These are phyloP conservation scores for Mungos mungo DNA, from an alignment of 2,113 vertebrate genomes.

Conservation along the genomic window DNA sequence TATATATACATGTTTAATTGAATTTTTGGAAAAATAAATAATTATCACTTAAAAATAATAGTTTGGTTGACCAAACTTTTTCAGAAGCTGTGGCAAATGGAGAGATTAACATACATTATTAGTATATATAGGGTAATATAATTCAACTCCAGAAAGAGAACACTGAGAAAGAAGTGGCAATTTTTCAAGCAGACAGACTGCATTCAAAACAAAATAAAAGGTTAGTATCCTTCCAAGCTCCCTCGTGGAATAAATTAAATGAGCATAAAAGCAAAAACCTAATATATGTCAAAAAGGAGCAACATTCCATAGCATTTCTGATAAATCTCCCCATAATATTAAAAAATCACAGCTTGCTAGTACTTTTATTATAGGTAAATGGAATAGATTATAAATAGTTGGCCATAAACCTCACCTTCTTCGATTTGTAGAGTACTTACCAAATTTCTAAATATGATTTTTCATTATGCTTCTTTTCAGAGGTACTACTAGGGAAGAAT, in stretches of 20 bases:
- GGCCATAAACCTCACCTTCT: not conserved
- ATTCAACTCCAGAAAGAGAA: not conserved
- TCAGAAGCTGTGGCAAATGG: not conserved
- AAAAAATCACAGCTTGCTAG: not conserved
- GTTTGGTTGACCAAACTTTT: not conserved
- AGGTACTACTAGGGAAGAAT: conserved; percentile 67
- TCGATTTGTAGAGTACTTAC: conserved; percentile 50
- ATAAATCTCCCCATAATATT: not conserved
- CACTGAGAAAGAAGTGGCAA: not conserved
- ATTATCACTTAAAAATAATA: not conserved
- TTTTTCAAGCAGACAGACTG: not conserved
- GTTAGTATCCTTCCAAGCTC: not conserved
- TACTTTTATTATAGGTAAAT: not conserved
- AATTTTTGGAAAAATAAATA: not conserved
- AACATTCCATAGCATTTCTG: not conserved
- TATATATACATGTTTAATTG: not conserved
- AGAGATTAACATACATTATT: not conserved
- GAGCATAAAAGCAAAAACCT: not conserved
- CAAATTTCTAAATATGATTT: conserved; percentile 68
- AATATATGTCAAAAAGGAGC: not conserved
- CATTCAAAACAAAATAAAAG: not conserved
- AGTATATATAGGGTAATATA: not conserved
- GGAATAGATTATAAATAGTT: conserved; percentile 7
- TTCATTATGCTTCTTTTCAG: conserved; percentile 62
- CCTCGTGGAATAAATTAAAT: not conserved